phyloP scores from a whole-genome alignment of 2,888 invertebrate species.

The Metopia argyrocephala region DNA sequence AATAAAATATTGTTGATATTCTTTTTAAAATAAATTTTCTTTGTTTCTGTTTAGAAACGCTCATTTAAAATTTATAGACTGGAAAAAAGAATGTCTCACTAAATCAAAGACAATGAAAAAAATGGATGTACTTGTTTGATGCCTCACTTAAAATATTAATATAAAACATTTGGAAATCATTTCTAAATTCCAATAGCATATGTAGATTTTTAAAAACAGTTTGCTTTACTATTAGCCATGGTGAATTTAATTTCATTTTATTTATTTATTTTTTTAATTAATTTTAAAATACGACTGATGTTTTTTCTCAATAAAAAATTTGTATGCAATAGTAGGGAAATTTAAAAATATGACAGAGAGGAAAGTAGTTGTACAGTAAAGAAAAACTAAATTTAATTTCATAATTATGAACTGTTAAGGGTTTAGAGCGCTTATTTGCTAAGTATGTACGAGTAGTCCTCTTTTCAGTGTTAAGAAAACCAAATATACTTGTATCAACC shows the following conservation, averaged over 20 bases:
- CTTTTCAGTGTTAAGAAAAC: background rate
- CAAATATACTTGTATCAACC: background rate
- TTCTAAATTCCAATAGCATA: background rate
- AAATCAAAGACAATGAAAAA: no score
- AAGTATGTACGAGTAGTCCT: no score
- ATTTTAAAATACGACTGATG: constrained; percentile 11
- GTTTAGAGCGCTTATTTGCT: constrained; percentile 15
- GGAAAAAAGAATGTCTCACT: no score
- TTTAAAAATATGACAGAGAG: no score
- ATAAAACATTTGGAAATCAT: constrained; percentile 30
- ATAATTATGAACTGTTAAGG: constrained; percentile 41
- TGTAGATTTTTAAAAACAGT: background rate
- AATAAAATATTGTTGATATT: no score
- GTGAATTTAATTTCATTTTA: background rate
- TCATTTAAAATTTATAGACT: no score
- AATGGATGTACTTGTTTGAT: background rate
- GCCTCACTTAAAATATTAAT: constrained; percentile 28
- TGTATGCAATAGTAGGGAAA: no score
- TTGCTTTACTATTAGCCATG: constrained; percentile 1
- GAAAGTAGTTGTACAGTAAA: no score
- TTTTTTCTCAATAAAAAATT: no score
- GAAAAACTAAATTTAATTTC: background rate
- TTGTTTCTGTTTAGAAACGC: background rate
- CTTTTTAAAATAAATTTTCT: background rate
- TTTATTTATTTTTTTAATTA: constrained; percentile 20